Conservation (phyloP, 2,113 vertebrate species). For the Gymnobelideus leadbeateri region DNA sequence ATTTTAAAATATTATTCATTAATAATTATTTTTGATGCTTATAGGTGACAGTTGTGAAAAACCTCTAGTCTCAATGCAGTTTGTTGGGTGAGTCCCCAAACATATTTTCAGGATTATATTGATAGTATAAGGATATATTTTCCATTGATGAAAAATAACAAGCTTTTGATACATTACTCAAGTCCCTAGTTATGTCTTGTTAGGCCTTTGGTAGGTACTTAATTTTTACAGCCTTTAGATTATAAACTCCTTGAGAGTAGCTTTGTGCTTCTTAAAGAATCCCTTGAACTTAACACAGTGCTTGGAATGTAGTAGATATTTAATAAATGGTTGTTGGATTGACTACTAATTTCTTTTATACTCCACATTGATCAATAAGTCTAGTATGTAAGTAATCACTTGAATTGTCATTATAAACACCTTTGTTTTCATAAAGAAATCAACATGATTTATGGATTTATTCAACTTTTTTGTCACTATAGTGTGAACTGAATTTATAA, state of each 20-base stretch:
- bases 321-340: not conserved
- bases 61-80: not conserved
- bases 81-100: not conserved
- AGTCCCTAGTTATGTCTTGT: not conserved
- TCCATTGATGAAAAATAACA: not conserved
- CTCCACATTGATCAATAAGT: not conserved
- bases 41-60: not conserved
- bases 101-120: not conserved
- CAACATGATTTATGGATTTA: not conserved
- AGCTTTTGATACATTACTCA: not conserved
- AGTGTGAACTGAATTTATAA: not conserved
- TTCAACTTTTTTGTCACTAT: not conserved
- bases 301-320: not conserved
- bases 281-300: not conserved
- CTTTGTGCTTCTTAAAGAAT: not conserved
- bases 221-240: not conserved
- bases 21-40: not conserved
- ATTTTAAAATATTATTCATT: not conserved
- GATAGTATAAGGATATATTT: not conserved
- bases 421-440: not conserved
- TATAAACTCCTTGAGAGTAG: not conserved
- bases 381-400: not conserved
- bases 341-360: not conserved
- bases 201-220: not conserved
- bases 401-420: not conserved